Evolutionary conservation across 2,797 vertebrate genomes (phyloP).

Genomic region (Sebastes melanostomus): DNA sequence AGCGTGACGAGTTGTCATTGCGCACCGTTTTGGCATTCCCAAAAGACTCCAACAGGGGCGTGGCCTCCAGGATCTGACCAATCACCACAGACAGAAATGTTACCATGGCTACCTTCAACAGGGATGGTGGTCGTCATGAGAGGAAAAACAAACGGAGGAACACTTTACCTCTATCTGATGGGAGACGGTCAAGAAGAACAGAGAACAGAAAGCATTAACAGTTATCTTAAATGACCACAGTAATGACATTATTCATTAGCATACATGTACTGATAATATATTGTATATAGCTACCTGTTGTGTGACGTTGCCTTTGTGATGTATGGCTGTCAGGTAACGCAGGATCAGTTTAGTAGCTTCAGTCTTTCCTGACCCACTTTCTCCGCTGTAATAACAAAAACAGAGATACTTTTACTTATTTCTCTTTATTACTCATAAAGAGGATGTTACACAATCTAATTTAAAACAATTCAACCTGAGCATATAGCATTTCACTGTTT

Average conservation of each 20-base stretch:
- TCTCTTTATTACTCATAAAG: neutral
- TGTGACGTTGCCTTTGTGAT: slow-evolving; percentile 87
- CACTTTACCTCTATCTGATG: slow-evolving; percentile 77
- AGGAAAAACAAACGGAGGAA: neutral
- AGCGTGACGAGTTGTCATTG: slow-evolving; percentile 97
- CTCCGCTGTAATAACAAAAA: slow-evolving; percentile 83
- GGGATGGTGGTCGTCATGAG: neutral
- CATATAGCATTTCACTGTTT: neutral
- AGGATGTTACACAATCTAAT: neutral
- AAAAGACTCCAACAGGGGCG: slow-evolving; percentile 94
- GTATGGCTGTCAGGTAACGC: slow-evolving; percentile 93
- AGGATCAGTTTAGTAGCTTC: slow-evolving; percentile 96
- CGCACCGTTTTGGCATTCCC: slow-evolving; percentile 98
- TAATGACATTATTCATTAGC: neutral
- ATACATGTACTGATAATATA: slow-evolving; percentile 16
- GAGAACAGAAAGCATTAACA: neutral
- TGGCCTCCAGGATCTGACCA: slow-evolving; percentile 93
- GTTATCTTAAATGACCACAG: neutral
- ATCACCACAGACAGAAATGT: slow-evolving; percentile 29
- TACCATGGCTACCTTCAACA: neutral
- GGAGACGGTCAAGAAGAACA: neutral
- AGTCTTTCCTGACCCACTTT: slow-evolving; percentile 96
- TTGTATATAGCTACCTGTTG: slow-evolving; percentile 78
- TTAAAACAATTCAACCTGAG: neutral
- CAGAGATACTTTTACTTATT: neutral